Percentiles rank a stretch among this genome's conserved stretches.
Conservation (phyloP, 37 sponge, comb jelly and placozoan species). For the Aphrocallistes beatrix region DNA sequence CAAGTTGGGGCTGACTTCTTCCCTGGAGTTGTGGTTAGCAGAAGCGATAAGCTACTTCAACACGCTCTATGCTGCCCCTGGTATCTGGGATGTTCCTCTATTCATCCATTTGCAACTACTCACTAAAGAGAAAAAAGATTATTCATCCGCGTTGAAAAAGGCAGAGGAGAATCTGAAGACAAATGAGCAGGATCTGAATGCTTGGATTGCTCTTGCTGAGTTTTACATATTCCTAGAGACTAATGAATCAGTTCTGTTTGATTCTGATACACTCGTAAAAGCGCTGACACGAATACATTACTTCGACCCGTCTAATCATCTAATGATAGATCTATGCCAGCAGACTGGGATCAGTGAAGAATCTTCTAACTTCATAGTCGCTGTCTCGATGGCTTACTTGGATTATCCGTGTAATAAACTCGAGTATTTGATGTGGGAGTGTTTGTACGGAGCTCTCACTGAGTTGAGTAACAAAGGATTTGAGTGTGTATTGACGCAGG, state of each 20-base stretch:
- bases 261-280: not conserved
- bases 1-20: not conserved
- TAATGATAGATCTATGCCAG: not conserved
- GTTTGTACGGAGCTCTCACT: not conserved
- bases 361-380: not conserved
- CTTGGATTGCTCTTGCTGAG: not conserved
- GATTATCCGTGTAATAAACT: not conserved
- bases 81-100: not conserved
- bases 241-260: not conserved
- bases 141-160: not conserved
- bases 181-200: not conserved
- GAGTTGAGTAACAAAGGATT: not conserved
- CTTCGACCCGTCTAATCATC: not conserved
- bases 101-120: not conserved
- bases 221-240: not conserved
- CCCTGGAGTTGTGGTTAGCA: not conserved
- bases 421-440: slow-evolving; percentile 8
- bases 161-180: not conserved
- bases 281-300: not conserved
- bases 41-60: not conserved
- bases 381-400: not conserved
- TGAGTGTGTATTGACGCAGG: not conserved
- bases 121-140: not conserved
- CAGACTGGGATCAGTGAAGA: not conserved
- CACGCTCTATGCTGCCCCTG: not conserved